These are phyloP conservation scores for Bombus confusus DNA, from an alignment of 1,140 invertebrate genomes.

Conservation along the genomic window DNA sequence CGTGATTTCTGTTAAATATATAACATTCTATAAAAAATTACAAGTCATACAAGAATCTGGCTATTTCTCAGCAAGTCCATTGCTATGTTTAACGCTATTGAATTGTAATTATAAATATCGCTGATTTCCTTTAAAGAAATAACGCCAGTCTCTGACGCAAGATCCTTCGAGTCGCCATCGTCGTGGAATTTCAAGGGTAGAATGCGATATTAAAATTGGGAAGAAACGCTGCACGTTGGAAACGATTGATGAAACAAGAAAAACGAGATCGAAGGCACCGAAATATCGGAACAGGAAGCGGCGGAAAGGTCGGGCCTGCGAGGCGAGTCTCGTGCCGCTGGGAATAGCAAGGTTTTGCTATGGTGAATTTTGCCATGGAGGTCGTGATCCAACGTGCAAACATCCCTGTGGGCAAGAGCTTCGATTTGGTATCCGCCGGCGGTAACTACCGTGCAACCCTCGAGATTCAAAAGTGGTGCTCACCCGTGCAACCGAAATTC, in stretches of 20 bases:
- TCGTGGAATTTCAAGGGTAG: background rate
- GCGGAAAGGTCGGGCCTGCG: background rate
- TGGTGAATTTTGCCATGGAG: conserved; percentile 69
- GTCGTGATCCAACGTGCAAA: conserved; percentile 71
- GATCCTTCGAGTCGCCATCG: background rate
- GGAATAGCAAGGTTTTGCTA: conserved; percentile 60
- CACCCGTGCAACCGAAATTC: conserved; percentile 55
- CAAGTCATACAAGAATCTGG: too few relatives aligned
- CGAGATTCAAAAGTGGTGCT: conserved; percentile 67
- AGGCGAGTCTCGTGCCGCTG: conserved; percentile 33
- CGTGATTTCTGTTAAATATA: too few relatives aligned
- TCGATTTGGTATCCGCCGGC: conserved; percentile 66
- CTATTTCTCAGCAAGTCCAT: too few relatives aligned
- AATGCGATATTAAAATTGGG: background rate
- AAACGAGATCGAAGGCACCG: background rate
- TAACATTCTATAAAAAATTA: too few relatives aligned
- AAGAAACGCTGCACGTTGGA: background rate
- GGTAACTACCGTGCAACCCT: conserved; percentile 65
- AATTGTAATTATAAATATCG: too few relatives aligned
- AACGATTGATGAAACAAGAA: background rate
- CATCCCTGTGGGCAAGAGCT: conserved; percentile 68
- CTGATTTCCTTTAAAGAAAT: too few relatives aligned
- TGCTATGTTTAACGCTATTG: too few relatives aligned
- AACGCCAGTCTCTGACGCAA: too few relatives aligned
- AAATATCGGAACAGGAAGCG: conserved; percentile 23